Conservation (phyloP, 1,140 invertebrate genomes). For the Heterodera schachtii region DNA sequence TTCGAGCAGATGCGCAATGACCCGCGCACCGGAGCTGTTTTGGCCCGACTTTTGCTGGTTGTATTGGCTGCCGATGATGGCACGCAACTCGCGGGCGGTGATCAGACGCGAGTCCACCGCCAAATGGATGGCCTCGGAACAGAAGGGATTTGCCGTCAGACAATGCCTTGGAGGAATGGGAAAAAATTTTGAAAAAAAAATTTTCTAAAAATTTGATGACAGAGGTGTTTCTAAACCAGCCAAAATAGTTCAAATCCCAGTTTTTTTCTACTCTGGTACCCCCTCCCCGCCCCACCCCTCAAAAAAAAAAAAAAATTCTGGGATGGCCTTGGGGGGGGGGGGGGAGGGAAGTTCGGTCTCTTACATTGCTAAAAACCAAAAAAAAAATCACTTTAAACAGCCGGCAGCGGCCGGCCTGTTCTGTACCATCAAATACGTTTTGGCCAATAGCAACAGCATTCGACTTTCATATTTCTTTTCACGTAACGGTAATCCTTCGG, state of each 20-base stretch:
- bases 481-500: too few relatives aligned
- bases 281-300: too few relatives aligned
- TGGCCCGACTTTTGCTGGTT: constrained; percentile 9
- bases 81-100: constrained; percentile 27
- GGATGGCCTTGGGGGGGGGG: too few relatives aligned
- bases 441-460: constrained; percentile 44
- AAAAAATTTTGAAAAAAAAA: too few relatives aligned
- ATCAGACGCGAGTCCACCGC: constrained; percentile 44
- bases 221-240: too few relatives aligned
- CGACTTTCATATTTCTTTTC: constrained; percentile 44
- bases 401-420: constrained; percentile 44
- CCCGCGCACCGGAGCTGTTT: constrained; percentile 30
- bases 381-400: constrained; percentile 30
- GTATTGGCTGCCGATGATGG: constrained; percentile 20
- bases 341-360: too few relatives aligned
- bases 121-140: constrained; percentile 42
- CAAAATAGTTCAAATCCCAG: too few relatives aligned
- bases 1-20: constrained; percentile 42
- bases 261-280: too few relatives aligned
- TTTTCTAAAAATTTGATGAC: too few relatives aligned
- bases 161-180: constrained; percentile 37
- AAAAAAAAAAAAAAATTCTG: too few relatives aligned
- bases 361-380: too few relatives aligned
- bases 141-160: constrained; percentile 43
- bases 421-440: constrained; percentile 52